Evolutionary conservation across 2,888 invertebrate genomes (phyloP).

Genomic region (Trichacis sp.): DNA sequence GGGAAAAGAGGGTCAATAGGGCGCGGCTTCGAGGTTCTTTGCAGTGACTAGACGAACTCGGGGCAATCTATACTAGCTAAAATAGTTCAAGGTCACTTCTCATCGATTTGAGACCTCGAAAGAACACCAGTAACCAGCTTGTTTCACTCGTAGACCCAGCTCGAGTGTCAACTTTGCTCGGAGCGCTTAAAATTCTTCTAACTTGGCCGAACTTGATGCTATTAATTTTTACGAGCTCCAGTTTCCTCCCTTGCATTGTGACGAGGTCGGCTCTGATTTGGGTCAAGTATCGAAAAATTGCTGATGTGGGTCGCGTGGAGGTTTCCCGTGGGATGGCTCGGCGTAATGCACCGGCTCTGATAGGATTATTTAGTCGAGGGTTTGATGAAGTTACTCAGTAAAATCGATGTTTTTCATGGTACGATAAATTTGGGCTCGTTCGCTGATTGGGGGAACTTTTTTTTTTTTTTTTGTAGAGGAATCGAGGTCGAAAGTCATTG

Average conservation of each 20-base stretch:
- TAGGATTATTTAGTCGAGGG: not conserved
- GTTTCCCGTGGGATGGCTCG: not conserved
- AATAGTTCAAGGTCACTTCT: slow-evolving; percentile 61
- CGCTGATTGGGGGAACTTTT: not conserved
- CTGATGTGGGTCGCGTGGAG: not conserved
- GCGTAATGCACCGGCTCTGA: not conserved
- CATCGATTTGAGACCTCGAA: slow-evolving; percentile 57
- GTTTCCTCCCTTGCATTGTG: not conserved
- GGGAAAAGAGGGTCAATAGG: slow-evolving; percentile 2
- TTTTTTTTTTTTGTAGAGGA: too few species aligned
- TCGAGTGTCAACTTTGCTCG: not conserved
- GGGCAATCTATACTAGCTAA: slow-evolving; percentile 43
- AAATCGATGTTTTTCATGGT: not conserved
- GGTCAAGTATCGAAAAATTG: slow-evolving; percentile 1
- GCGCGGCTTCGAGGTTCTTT: not conserved
- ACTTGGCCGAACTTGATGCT: slow-evolving; percentile 4
- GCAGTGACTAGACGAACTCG: not conserved
- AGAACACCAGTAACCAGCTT: slow-evolving; percentile 31
- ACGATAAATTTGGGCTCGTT: not conserved
- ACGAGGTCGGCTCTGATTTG: not conserved
- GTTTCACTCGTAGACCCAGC: not conserved
- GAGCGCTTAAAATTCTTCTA: not conserved
- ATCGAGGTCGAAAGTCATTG: too few species aligned
- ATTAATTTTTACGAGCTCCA: slow-evolving; percentile 6
- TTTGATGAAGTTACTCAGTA: not conserved